A percentile compares a stretch with the other conserved stretches of the same genome.
Conservation (phyloP, 2,797 vertebrate genomes). For the Crypturellus tataupa region DNA sequence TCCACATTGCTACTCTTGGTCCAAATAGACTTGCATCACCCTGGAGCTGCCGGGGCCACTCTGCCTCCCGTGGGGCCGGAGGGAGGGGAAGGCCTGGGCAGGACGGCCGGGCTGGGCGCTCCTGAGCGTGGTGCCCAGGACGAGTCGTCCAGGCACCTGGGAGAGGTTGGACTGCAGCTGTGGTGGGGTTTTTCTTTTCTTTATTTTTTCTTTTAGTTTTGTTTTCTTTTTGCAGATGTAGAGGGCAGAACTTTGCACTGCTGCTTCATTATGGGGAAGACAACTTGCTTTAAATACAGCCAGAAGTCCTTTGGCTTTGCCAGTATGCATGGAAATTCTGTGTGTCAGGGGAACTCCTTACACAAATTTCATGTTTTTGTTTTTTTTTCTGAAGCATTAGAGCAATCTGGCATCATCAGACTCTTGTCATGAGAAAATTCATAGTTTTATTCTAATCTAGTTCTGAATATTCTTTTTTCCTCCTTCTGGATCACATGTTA, state of each 20-base stretch:
- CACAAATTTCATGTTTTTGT: neutral
- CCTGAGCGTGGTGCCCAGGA: accelerated
- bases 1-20: neutral
- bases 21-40: neutral
- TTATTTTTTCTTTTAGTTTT: too few species aligned
- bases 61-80: neutral
- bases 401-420: neutral
- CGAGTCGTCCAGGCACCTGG: neutral
- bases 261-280: too few species aligned
- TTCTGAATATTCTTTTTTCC: neutral
- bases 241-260: too few species aligned
- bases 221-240: too few species aligned
- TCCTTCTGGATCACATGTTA: neutral
- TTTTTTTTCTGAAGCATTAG: neutral
- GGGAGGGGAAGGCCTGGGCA: neutral
- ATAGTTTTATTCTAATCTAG: neutral
- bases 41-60: neutral
- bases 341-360: neutral
- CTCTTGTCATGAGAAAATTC: neutral
- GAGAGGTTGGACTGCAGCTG: neutral
- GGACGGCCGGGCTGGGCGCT: neutral
- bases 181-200: neutral
- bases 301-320: neutral
- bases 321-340: neutral
- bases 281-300: too few species aligned